Percentiles rank a stretch among this genome's conserved stretches.
These are phyloP conservation scores for Chlamydotis undulata DNA, from an alignment of 2,113 vertebrate genomes.

Conservation along the genomic window DNA sequence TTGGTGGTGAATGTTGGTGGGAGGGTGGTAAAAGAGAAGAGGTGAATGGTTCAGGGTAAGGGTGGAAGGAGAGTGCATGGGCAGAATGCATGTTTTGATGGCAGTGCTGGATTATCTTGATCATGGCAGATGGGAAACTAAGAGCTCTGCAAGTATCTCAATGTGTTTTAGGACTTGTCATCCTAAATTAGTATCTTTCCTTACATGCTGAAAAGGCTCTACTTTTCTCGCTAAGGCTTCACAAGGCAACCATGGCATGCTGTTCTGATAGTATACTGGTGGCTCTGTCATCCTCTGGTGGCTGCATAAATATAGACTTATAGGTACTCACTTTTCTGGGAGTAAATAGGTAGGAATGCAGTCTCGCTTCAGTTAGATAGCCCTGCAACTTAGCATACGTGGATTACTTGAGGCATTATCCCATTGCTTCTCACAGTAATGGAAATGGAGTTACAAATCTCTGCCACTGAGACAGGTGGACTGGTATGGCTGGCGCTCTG, in stretches of 20 bases:
- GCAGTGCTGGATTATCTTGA: background rate
- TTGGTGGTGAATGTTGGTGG: background rate
- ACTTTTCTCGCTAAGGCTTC: background rate
- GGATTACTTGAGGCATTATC: background rate
- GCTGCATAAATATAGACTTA: background rate
- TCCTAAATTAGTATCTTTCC: background rate
- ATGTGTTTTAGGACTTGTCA: background rate
- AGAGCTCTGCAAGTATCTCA: background rate
- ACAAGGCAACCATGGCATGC: background rate
- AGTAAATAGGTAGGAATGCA: background rate
- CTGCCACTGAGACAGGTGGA: background rate
- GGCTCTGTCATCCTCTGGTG: background rate
- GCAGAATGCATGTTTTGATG: background rate
- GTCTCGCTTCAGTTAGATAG: background rate
- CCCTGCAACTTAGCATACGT: background rate
- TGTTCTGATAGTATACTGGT: background rate
- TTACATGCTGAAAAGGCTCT: background rate
- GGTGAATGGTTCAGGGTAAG: background rate
- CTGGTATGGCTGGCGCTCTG: background rate
- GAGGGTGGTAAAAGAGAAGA: background rate
- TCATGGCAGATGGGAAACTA: background rate
- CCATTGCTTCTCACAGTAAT: background rate
- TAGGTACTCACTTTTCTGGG: background rate
- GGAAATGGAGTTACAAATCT: background rate
- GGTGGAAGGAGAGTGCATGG: background rate